These are phyloP conservation scores for Microctonus hyperodae DNA, from an alignment of 2,888 invertebrate genomes.

Conservation along the genomic window DNA sequence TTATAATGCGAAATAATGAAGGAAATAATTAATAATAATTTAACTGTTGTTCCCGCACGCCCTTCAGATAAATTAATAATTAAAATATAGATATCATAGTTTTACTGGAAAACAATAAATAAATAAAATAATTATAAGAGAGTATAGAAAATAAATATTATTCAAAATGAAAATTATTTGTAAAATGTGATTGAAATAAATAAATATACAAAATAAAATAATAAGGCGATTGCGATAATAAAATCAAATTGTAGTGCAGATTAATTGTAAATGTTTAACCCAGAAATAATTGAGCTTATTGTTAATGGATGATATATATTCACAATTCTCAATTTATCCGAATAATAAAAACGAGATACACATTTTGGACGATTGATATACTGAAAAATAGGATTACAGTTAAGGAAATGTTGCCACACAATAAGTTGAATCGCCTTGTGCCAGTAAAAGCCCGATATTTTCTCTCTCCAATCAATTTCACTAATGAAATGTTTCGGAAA, in stretches of 20 bases:
- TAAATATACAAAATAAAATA: background rate
- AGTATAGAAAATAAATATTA: background rate
- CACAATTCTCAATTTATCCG: background rate
- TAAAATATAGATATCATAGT: conserved; percentile 5
- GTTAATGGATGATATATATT: background rate
- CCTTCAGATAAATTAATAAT: no score
- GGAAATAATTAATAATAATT: conserved; percentile 25
- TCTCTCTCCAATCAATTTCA: conserved; percentile 20
- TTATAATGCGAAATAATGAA: conserved; percentile 25
- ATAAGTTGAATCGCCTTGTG: conserved; percentile 17
- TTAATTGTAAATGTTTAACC: background rate
- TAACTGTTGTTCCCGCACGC: background rate
- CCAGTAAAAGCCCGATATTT: conserved; percentile 25
- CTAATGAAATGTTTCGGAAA: conserved; percentile 26
- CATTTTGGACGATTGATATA: conserved; percentile 4
- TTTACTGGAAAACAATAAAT: background rate
- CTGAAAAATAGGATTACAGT: conserved; percentile 19
- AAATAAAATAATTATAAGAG: background rate
- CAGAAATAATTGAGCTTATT: conserved; percentile 23
- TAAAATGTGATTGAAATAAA: background rate
- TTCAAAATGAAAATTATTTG: background rate
- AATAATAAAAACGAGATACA: background rate
- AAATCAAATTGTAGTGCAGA: background rate
- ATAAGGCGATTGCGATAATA: background rate
- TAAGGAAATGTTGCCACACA: conserved; percentile 2